phyloP scores from a whole-genome alignment of 1,140 invertebrate genomes.

The Drosophila takahashii region DNA sequence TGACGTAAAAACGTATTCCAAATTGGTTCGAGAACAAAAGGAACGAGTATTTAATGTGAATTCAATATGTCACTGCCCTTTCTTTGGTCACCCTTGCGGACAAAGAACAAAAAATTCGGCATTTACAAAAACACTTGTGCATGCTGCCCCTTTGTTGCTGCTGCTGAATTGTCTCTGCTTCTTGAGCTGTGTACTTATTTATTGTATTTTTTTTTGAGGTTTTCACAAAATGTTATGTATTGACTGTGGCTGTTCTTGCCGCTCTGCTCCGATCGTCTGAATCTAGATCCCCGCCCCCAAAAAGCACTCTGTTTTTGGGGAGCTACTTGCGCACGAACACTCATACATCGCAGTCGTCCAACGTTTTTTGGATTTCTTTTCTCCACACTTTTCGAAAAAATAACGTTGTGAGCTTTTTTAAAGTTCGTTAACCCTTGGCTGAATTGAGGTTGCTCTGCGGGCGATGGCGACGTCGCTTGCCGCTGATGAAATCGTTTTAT shows the following conservation, averaged over 20 bases:
- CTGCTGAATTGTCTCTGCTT: constrained; percentile 13
- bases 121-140: constrained; percentile 59
- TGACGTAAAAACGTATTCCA: constrained; percentile 48
- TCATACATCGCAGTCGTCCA: constrained; percentile 3
- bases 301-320: background rate
- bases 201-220: constrained; percentile 51
- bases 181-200: constrained; percentile 26
- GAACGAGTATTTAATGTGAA: constrained; percentile 31
- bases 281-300: constrained; percentile 10
- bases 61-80: constrained; percentile 11
- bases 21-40: constrained; percentile 50
- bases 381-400: constrained; percentile 63
- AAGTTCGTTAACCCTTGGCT: constrained; percentile 71
- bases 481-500: constrained; percentile 49
- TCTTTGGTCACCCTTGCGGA: constrained; percentile 7
- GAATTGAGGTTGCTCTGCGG: constrained; percentile 63
- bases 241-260: constrained; percentile 58
- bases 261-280: constrained; percentile 38
- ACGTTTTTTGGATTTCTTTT: constrained; percentile 64
- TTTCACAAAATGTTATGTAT: constrained; percentile 64
- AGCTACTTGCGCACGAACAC: constrained; percentile 28
- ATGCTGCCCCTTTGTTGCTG: constrained; percentile 40
- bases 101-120: constrained; percentile 57
- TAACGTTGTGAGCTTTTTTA: constrained; percentile 66
- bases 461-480: constrained; percentile 29